Percentiles rank a stretch among this genome's conserved stretches.
Conservation (phyloP, 2,888 invertebrate species). For the Glyphotaelius pellucidus region DNA sequence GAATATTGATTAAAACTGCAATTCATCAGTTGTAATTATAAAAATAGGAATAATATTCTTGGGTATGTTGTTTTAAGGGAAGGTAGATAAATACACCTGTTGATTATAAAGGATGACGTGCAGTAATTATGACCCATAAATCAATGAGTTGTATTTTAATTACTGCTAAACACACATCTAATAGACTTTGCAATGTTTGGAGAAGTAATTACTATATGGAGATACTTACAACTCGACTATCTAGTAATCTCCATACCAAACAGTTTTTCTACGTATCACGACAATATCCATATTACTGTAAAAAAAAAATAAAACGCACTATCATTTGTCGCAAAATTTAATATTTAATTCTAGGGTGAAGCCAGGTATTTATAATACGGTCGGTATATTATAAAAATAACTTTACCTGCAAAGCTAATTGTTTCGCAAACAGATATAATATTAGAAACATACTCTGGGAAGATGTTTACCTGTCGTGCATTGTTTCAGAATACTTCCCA, state of each 20-base stretch:
- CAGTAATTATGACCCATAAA: neutral
- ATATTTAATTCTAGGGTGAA: too few species aligned
- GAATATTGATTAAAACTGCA: neutral
- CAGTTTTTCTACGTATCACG: neutral
- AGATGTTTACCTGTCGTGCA: too few species aligned
- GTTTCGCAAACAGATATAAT: too few species aligned
- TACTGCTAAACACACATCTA: neutral
- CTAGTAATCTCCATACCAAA: neutral
- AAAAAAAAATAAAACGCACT: too few species aligned
- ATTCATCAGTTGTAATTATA: neutral
- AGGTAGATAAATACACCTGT: neutral
- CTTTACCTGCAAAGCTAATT: too few species aligned
- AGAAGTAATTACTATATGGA: neutral
- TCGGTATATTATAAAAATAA: too few species aligned
- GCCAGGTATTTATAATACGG: too few species aligned
- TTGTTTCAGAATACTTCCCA: too few species aligned
- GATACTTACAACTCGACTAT: neutral
- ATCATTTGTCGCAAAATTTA: too few species aligned
- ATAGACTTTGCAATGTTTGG: neutral
- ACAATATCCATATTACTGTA: too few species aligned
- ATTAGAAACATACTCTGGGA: too few species aligned
- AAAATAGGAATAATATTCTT: neutral
- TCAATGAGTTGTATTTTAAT: neutral
- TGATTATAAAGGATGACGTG: neutral
- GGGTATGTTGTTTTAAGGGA: neutral